phyloP scores from a whole-genome alignment of 2,797 vertebrate species.

The Manis pentadactyla region DNA sequence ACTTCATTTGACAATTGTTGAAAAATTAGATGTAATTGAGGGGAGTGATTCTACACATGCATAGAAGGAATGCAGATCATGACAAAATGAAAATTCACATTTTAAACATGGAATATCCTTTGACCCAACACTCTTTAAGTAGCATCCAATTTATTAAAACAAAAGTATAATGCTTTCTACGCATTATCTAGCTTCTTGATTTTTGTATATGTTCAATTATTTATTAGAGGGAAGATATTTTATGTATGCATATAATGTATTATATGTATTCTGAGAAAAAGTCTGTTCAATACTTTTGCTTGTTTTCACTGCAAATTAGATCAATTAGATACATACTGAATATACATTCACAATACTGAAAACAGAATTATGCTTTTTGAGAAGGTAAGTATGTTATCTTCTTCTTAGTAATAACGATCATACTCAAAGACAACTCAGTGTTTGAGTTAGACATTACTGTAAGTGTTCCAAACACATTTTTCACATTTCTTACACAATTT shows the following conservation, averaged over 20 bases:
- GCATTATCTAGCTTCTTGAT: neutral
- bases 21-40: neutral
- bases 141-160: neutral
- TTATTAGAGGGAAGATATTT: neutral
- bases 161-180: neutral
- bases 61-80: neutral
- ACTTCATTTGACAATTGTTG: neutral
- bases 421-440: neutral
- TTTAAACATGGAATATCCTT: neutral
- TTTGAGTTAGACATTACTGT: neutral
- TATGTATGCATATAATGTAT: neutral
- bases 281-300: neutral
- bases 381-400: neutral
- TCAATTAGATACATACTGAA: neutral
- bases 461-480: neutral
- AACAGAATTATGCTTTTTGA: neutral
- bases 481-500: neutral
- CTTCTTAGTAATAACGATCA: neutral
- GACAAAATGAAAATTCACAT: neutral
- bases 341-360: neutral
- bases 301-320: neutral
- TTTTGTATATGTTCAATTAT: neutral
- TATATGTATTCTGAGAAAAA: neutral
- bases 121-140: neutral
- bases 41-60: neutral